phyloP scores from a whole-genome alignment of 2,797 vertebrate genomes.

The Emydoidea blandingii region DNA sequence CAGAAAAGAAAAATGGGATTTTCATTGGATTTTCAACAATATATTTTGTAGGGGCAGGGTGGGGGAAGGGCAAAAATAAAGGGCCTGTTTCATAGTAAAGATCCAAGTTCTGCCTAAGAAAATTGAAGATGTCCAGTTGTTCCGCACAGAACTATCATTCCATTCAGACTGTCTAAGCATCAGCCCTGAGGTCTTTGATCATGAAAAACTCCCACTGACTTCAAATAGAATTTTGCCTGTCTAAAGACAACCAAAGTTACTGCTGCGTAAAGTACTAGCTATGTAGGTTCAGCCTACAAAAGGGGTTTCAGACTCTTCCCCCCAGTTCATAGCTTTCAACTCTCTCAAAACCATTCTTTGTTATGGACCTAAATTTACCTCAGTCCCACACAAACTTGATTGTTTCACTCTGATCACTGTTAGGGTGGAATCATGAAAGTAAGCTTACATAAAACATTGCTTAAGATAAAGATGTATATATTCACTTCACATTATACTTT shows the following conservation, averaged over 20 bases:
- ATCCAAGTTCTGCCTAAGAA: not conserved
- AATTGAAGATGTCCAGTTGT: not conserved
- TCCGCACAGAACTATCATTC: not conserved
- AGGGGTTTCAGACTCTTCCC: not conserved
- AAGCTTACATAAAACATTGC: not conserved
- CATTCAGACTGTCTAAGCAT: not conserved
- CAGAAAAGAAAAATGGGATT: not conserved
- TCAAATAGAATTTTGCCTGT: not conserved
- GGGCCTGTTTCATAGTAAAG: not conserved
- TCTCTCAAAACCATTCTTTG: not conserved
- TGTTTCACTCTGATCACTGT: not conserved
- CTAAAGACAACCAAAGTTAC: not conserved
- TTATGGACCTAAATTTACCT: not conserved
- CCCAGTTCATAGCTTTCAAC: not conserved
- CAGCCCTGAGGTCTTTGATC: not conserved
- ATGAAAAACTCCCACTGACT: not conserved
- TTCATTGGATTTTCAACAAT: not conserved
- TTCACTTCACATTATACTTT: not conserved
- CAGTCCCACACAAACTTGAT: not conserved
- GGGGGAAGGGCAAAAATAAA: not conserved
- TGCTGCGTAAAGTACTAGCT: not conserved
- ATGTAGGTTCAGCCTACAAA: not conserved
- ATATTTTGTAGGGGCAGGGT: not conserved
- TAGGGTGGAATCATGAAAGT: not conserved
- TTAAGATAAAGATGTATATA: not conserved